phyloP scores from a whole-genome alignment of 2,113 vertebrate genomes.

The Nothoprocta pentlandii region DNA sequence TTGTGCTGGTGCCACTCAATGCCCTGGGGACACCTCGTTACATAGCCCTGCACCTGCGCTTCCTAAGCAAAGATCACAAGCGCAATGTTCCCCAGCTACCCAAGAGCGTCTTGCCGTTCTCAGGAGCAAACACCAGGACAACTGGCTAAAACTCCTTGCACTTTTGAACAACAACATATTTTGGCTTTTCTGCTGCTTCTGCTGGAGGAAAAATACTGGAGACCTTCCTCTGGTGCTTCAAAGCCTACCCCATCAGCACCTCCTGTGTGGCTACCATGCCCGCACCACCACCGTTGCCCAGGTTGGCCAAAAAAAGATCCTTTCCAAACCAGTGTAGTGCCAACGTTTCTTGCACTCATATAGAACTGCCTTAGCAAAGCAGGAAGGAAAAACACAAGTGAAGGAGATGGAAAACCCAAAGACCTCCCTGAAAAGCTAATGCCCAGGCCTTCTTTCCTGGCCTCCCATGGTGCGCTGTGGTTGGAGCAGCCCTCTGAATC shows the following conservation, averaged over 20 bases:
- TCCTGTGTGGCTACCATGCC: rapidly evolving
- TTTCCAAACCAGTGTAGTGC: not conserved
- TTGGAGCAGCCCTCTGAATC: not conserved
- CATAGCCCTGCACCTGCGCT: not conserved
- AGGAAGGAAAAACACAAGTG: not conserved
- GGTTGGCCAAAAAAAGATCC: not conserved
- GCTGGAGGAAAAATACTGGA: not conserved
- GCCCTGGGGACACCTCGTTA: rapidly evolving
- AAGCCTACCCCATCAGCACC: not conserved
- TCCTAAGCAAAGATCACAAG: not conserved
- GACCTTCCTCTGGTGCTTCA: not conserved
- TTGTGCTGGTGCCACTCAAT: rapidly evolving
- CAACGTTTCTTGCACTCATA: not conserved
- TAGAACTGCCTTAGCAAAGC: not conserved
- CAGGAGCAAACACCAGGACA: not conserved
- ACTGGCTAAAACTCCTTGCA: not conserved
- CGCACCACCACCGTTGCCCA: not conserved
- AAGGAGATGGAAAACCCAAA: not conserved
- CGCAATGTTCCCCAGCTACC: not conserved
- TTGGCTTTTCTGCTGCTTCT: not conserved
- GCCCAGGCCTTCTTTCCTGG: not conserved
- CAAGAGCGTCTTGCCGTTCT: not conserved
- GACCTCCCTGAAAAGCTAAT: not conserved
- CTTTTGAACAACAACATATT: not conserved
- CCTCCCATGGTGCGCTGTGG: rapidly evolving